phyloP scores from a whole-genome alignment of 2,113 vertebrate genomes.

The Halcyon malimbica region DNA sequence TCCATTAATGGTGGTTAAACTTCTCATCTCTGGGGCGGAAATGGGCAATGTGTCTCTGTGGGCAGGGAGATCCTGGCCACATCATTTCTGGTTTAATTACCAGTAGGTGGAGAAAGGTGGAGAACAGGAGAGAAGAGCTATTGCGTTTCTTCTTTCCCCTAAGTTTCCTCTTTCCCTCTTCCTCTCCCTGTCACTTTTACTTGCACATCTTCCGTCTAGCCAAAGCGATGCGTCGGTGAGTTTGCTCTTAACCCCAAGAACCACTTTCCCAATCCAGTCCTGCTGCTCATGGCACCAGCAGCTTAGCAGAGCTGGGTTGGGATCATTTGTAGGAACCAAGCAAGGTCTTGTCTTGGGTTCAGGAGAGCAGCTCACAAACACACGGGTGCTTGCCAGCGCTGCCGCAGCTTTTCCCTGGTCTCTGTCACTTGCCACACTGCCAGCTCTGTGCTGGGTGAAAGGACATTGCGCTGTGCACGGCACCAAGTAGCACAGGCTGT shows the following conservation, averaged over 20 bases:
- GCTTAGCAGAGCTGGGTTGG: not conserved
- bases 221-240: fast-evolving
- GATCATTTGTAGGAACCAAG: not conserved
- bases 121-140: not conserved
- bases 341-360: not conserved
- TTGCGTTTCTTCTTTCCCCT: not conserved
- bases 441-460: fast-evolving
- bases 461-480: fast-evolving
- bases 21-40: conserved; percentile 40
- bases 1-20: conserved; percentile 46
- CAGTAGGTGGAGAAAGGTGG: not conserved
- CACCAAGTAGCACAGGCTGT: not conserved
- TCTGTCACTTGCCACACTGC: fast-evolving
- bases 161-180: not conserved
- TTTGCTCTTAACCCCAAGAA: not conserved
- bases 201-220: not conserved
- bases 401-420: not conserved
- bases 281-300: fast-evolving
- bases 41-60: not conserved
- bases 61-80: not conserved
- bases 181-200: not conserved
- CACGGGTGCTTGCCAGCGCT: not conserved
- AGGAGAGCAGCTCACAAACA: not conserved
- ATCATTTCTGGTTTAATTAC: conserved; percentile 28
- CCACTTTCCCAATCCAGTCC: fast-evolving